Percentiles rank a stretch among this genome's conserved stretches.
phyloP scores from a whole-genome alignment of 92 coral and sea anemone species.

The Bergia sp. region DNA sequence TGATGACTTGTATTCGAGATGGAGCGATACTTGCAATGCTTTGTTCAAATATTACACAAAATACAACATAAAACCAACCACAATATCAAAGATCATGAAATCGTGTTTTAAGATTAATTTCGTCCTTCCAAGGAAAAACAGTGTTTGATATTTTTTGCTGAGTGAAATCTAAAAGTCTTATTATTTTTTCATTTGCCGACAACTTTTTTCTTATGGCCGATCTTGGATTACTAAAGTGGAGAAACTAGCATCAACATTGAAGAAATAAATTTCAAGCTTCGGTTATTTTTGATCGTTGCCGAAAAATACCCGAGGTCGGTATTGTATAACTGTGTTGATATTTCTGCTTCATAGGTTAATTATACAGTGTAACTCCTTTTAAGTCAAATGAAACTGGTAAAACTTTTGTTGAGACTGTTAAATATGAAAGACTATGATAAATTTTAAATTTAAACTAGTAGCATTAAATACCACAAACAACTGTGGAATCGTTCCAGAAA shows the following conservation, averaged over 20 bases:
- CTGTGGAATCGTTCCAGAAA: not conserved
- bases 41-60: not conserved
- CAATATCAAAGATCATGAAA: not conserved
- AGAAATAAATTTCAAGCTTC: not conserved
- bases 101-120: not conserved
- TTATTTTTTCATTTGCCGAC: not conserved
- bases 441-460: not conserved
- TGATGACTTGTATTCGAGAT: not conserved
- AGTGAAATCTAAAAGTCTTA: too few relatives aligned
- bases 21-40: not conserved
- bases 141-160: not conserved
- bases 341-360: too few relatives aligned
- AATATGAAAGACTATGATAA: not conserved
- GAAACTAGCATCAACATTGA: too few relatives aligned
- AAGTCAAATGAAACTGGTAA: not conserved
- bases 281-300: too few relatives aligned
- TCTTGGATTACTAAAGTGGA: not conserved
- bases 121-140: not conserved
- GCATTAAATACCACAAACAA: not conserved
- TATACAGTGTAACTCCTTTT: not conserved
- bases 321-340: too few relatives aligned
- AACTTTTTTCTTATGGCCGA: not conserved
- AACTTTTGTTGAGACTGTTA: not conserved
- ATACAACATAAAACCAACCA: too few relatives aligned
- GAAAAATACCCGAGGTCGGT: not conserved